Evolutionary conservation across 2,888 invertebrate species (phyloP).

Genomic region (Nomada goodeniana): DNA sequence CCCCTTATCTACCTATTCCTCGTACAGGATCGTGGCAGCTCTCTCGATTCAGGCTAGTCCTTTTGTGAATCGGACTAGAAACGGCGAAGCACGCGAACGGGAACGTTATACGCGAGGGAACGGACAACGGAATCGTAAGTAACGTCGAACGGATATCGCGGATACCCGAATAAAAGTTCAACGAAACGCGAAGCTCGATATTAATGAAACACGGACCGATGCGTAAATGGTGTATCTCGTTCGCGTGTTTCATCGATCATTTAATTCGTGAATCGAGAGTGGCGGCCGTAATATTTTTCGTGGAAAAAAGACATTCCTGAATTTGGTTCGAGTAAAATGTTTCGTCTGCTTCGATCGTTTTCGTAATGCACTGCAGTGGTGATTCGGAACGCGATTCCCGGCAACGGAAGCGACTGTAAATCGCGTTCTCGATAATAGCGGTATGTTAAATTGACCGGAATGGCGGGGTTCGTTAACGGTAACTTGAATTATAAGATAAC

Average conservation of each 20-base stretch:
- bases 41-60: constrained; percentile 55
- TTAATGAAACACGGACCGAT: not conserved
- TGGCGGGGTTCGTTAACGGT: constrained; percentile 57
- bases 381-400: not conserved
- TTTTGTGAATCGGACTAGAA: constrained; percentile 69
- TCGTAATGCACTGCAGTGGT: no score
- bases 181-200: not conserved
- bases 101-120: constrained; percentile 7
- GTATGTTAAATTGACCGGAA: constrained; percentile 17
- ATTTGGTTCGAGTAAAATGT: no score
- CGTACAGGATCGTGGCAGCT: constrained; percentile 31
- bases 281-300: no score
- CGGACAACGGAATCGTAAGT: constrained; percentile 8
- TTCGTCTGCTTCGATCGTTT: no score
- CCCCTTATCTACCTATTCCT: constrained; percentile 42
- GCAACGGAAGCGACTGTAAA: not conserved
- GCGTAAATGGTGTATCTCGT: no score
- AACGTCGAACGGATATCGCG: not conserved
- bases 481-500: constrained; percentile 71
- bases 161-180: not conserved
- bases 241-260: no score
- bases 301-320: no score
- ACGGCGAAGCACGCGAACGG: constrained; percentile 74
- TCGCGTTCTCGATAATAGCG: constrained; percentile 9
- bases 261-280: no score